Conservation (phyloP, 2,113 vertebrate genomes). For the Pseudolaguvia tuberculata region DNA sequence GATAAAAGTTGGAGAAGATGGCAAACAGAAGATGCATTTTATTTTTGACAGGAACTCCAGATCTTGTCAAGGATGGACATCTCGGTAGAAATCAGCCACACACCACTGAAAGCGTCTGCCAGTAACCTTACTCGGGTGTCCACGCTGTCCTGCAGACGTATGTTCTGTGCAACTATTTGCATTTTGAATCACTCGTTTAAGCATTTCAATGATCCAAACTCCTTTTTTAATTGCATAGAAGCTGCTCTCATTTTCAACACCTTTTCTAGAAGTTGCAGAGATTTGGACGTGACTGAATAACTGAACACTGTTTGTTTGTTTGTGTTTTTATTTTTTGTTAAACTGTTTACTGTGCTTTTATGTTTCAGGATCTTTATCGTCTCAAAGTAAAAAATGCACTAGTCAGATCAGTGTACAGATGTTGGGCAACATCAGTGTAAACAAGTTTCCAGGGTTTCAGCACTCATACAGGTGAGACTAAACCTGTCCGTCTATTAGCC, state of each 20-base stretch:
- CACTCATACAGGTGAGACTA: slow-evolving; percentile 69
- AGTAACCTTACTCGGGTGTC: slow-evolving; percentile 41
- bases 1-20: too few species aligned
- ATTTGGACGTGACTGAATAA: background rate
- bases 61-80: slow-evolving; percentile 23
- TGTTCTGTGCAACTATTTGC: background rate
- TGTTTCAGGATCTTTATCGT: slow-evolving; percentile 68
- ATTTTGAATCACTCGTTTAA: background rate
- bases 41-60: slow-evolving; percentile 26
- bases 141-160: slow-evolving; percentile 33
- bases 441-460: slow-evolving; percentile 73
- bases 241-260: background rate
- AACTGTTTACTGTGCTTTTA: background rate
- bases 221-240: too few species aligned
- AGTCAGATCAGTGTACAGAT: slow-evolving; percentile 61
- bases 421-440: slow-evolving; percentile 62
- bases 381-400: slow-evolving; percentile 58
- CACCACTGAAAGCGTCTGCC: slow-evolving; percentile 17
- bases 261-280: background rate
- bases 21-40: background rate
- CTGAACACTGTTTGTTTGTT: background rate
- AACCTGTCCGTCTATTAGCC: background rate
- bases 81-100: slow-evolving; percentile 30
- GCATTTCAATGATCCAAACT: too few species aligned
- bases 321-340: background rate